Conservation (phyloP, 2,113 vertebrate species). For the Chamaetylas fuelleborni region DNA sequence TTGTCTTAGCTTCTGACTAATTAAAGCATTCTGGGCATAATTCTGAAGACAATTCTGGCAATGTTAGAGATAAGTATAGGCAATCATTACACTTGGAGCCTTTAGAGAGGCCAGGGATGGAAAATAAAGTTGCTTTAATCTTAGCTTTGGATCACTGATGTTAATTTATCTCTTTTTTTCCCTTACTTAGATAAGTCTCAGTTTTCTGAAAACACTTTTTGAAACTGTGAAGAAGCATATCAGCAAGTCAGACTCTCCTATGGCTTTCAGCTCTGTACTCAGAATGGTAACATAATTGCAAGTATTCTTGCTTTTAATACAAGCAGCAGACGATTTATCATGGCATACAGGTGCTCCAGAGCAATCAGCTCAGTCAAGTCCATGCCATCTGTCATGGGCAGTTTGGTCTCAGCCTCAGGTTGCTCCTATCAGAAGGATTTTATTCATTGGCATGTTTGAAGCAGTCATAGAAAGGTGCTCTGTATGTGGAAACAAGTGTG, state of each 20-base stretch:
- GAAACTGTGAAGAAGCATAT: conserved; percentile 72
- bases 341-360: background rate
- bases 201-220: conserved; percentile 83
- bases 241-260: conserved; percentile 40
- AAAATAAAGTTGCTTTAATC: background rate
- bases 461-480: background rate
- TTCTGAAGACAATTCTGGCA: background rate
- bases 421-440: background rate
- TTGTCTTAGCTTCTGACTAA: background rate
- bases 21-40: background rate
- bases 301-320: background rate
- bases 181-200: conserved; percentile 79
- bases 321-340: background rate
- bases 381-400: background rate
- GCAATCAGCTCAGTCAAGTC: background rate
- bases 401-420: background rate
- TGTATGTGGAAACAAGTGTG: background rate
- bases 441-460: background rate
- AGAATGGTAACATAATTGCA: conserved; percentile 71
- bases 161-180: background rate
- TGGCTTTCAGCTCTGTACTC: conserved; percentile 78
- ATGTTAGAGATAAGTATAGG: background rate
- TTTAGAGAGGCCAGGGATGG: background rate
- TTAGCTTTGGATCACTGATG: background rate
- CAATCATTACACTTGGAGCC: background rate